Base-by-base conservation (phyloP, 2,888 invertebrate genomes). In the Lycaena phlaeas region DNA sequence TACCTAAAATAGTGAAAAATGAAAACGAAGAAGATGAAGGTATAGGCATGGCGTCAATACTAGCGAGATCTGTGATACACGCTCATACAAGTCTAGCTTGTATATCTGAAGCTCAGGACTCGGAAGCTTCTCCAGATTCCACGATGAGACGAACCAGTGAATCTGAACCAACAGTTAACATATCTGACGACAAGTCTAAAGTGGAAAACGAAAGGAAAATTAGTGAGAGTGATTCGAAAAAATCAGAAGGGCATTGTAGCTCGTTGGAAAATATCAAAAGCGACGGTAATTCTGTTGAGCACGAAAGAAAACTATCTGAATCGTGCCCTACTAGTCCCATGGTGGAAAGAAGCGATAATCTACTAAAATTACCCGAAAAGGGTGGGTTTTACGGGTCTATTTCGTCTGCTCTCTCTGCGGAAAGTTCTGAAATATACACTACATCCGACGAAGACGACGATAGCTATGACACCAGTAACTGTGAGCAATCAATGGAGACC, bases 31-130 rank as follows among this genome's bases (percentile, higher is more conserved):
- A 68, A 38, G 87, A 84, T 25, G 85, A 86, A 52, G 86, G 86
- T 1, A 86, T 87, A 39, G 86, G 87, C 1, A 89, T 91, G 86
- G 90, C 90, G 0, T 88, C 90, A 9, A 76, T 90, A 34, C 68
- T 91, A 11, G 90, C 90, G 5, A 78, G 88, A 45, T 90, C 90
- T 2, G 87, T 91, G 1, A 85, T 89, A 51, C 85, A 86, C 41
- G 87, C 85, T 3, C 86, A 87, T 29, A 86, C 87, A 3, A 87
- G 86, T 57, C 69, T 89, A 10, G 87, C 87, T 45, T 85, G 86
- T 52, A 88, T 89, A 29, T 76, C 85, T 4, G 88, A 89, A 57
- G 75, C 74, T 2, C 85, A 84, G 52, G 86, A 86, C 56, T 78
- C 82, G 1, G 82, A 81, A 44, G 64, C 69, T 37, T 84, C 85